phyloP scores from a whole-genome alignment of 1,140 invertebrate species.

The Octopus sinensis region DNA sequence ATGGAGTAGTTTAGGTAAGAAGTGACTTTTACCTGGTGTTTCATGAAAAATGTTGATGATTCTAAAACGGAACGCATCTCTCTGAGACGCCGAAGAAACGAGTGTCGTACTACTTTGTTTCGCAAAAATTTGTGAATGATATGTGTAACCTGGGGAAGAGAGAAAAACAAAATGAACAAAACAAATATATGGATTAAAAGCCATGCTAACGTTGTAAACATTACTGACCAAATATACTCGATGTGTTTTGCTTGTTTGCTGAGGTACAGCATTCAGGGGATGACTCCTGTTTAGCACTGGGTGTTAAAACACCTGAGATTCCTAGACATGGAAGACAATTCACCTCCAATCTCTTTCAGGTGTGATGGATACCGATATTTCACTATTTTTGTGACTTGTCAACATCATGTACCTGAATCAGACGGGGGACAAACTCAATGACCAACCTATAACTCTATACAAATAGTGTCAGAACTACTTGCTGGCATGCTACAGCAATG shows the following conservation, averaged over 20 bases:
- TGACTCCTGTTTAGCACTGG: background rate
- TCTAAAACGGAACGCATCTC: constrained; percentile 65
- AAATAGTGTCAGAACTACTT: no score
- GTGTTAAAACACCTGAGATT: no score
- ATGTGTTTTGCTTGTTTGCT: background rate
- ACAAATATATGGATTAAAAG: background rate
- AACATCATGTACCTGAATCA: no score
- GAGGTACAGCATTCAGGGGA: background rate
- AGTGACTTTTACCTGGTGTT: constrained; percentile 72
- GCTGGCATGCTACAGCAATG: no score
- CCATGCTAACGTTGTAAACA: background rate
- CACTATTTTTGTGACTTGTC: no score
- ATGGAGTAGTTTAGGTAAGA: background rate
- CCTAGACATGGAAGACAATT: no score
- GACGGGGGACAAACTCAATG: no score
- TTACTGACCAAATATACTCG: background rate
- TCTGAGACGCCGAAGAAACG: constrained; percentile 41
- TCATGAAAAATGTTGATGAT: constrained; percentile 81
- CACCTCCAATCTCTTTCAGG: no score
- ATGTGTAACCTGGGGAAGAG: constrained; percentile 28
- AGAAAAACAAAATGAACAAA: constrained; percentile 7
- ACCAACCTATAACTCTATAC: no score
- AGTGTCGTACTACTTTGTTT: constrained; percentile 22
- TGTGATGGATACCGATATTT: no score
- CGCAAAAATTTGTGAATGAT: constrained; percentile 34